Evolutionary conservation across 2,888 invertebrate species (phyloP), one percentile per base, ranked within the genome.

Genomic region (Thereva unica): DNA sequence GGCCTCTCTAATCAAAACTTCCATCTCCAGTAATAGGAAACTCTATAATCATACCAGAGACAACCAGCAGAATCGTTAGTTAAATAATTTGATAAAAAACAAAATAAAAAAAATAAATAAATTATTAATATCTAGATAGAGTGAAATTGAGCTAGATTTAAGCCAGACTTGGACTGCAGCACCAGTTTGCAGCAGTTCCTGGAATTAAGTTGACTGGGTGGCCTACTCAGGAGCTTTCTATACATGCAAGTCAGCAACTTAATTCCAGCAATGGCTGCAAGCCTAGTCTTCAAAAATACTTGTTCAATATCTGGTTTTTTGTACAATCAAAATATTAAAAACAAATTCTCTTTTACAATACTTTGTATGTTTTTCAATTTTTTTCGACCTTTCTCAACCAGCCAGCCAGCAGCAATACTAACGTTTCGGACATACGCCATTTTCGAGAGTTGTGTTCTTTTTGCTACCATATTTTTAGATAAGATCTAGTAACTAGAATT

Each of bases 121-220:
- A 23, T 23, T 23, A 23, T 23, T 23, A 23, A 23, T 37, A 40
- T 12, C 9, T 49, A 45, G 9, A 38, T 47, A 59, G 37, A 38
- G 34, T 59, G n/a, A 38, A 10, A 54, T 40, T 23, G 23, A 12
- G 40, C 10, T 40, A 59, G 59, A 59, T n/a, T 38, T 59, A 59
- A 59, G 59, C 47, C 42, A 47, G 38, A 47, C 37, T 59, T 59
- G 59, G 59, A 59, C 59, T 47, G 34, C 59, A 47, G 38, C 59
- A 23, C 59, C 7, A 54, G 53, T 78, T 75, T 74, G 75, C 77
- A 78, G 77, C 80, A 76, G 76, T 80, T 78, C 80, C 79, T 80
- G 79, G 79, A 80, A 80, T 80, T 77, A 78, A 80, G 79, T 80
- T 80, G 79, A 80, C 79, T 80, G 79, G 79, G 78, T 80, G 76